A percentile compares a stretch with the other conserved stretches of the same genome.
Conservation (phyloP, 2,888 invertebrate genomes). For the Troglohyphantes excavatus region DNA sequence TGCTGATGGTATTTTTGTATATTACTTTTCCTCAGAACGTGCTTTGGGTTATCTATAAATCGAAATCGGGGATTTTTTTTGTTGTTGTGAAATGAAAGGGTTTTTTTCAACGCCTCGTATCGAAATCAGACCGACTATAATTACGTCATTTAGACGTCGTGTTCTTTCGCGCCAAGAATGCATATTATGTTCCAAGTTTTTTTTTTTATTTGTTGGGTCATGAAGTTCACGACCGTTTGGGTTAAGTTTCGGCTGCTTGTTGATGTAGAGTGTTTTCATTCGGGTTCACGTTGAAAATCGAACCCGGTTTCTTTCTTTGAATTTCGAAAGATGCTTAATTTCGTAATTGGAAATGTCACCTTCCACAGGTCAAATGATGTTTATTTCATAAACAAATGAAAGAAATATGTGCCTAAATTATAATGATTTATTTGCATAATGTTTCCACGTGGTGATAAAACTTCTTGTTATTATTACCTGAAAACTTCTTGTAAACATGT, state of each 20-base stretch:
- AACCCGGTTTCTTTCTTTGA: background rate
- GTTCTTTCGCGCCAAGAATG: background rate
- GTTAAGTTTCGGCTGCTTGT: constrained; percentile 2
- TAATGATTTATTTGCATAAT: no score
- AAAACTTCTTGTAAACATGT: no score
- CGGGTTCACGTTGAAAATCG: background rate
- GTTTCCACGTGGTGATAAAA: no score
- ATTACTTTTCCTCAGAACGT: background rate
- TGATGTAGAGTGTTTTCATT: background rate
- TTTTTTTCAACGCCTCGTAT: constrained; percentile 1
- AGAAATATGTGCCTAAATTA: no score
- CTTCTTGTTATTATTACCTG: no score
- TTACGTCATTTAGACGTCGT: background rate
- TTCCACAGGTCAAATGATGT: no score
- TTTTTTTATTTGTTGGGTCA: constrained; percentile 27
- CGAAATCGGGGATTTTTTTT: background rate
- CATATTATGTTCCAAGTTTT: background rate
- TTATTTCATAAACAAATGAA: no score
- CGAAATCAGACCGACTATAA: background rate
- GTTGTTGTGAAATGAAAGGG: background rate
- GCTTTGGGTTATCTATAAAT: background rate
- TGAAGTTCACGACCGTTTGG: constrained; percentile 27
- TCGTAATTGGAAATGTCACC: no score
- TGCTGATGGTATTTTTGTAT: constrained; percentile 12
- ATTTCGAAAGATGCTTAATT: no score